phyloP scores from a whole-genome alignment of 2,113 vertebrate genomes.

The rat (Rattus norvegicus) region GRCr8 NC_086024.1:25254501-25255000 shows the following conservation, averaged over 20 bases:
- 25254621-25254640: neutral
- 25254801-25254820: neutral
- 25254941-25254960: neutral
- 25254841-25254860: neutral
- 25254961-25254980: neutral
- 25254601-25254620: neutral
- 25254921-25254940: neutral
- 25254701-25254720: neutral
- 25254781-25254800: too few relatives aligned
- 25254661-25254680: neutral
- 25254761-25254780: neutral
- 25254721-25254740: slow-evolving; percentile 4
- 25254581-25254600: neutral
- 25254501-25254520: too few relatives aligned
- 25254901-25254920: neutral
- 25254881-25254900: neutral
- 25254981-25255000: neutral
- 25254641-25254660: neutral
- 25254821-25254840: neutral
- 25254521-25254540: neutral
- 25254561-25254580: neutral
- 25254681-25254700: neutral
- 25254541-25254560: neutral
- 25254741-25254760: neutral
- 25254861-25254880: too few relatives aligned